These are phyloP conservation scores for Bothrops jararaca DNA, from an alignment of 2,113 vertebrate genomes.

Conservation along the genomic window DNA sequence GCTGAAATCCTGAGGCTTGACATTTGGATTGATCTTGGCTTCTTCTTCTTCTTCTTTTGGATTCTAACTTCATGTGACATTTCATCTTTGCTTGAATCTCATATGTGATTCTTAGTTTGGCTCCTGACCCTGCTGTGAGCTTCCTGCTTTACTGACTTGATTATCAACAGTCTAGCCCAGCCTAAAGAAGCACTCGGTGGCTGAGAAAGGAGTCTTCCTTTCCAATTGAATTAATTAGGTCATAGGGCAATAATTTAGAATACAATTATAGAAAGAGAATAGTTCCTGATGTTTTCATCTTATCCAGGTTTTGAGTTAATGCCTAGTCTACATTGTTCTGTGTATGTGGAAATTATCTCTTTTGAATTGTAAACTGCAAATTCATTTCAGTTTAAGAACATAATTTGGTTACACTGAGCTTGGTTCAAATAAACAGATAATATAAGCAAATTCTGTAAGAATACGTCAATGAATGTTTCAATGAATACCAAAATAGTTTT, in stretches of 20 bases:
- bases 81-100: background rate
- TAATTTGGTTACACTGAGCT: background rate
- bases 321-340: background rate
- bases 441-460: background rate
- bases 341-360: background rate
- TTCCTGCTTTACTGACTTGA: background rate
- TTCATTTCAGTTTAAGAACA: background rate
- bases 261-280: background rate
- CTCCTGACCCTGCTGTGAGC: background rate
- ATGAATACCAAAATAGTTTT: conserved; percentile 8
- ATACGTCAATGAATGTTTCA: background rate
- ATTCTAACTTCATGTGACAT: background rate
- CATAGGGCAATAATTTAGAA: background rate
- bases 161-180: background rate
- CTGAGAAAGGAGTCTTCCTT: background rate
- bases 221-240: background rate
- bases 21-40: background rate
- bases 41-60: background rate
- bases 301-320: background rate
- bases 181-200: background rate
- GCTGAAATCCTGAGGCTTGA: background rate
- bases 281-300: background rate
- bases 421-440: background rate
- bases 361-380: conserved; percentile 8
- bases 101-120: background rate